A percentile compares a stretch with the other conserved stretches of the same genome.
phyloP scores from a whole-genome alignment of 1,140 invertebrate genomes.

The Brachionus plicatilis region DNA sequence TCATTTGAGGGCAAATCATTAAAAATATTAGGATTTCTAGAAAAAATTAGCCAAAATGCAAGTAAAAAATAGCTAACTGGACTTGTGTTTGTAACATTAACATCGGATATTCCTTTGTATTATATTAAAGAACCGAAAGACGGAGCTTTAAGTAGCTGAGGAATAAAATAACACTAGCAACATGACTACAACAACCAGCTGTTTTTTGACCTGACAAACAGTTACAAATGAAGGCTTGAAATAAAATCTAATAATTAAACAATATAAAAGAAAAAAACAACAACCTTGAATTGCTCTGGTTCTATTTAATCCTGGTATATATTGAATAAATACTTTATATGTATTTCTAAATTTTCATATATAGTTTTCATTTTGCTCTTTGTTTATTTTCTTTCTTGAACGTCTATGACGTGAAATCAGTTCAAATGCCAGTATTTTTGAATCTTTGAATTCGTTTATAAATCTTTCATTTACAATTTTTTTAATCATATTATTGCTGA shows the following conservation, averaged over 20 bases:
- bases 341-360: not conserved
- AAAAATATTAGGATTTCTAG: not conserved
- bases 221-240: not conserved
- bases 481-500: not conserved
- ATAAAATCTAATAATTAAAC: not conserved
- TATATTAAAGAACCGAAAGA: not conserved
- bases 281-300: not conserved
- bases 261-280: not conserved
- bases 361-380: not conserved
- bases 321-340: constrained; percentile 16
- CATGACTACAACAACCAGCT: constrained; percentile 12
- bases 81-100: not conserved
- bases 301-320: not conserved
- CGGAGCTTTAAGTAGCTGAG: not conserved
- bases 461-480: not conserved
- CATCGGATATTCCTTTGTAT: not conserved
- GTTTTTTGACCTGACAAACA: not conserved
- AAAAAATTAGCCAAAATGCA: not conserved
- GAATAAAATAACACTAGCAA: not conserved
- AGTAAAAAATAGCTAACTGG: not conserved
- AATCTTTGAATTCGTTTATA: not conserved
- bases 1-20: not conserved
- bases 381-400: not conserved
- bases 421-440: not conserved
- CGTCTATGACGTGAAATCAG: not conserved